These are phyloP conservation scores for Eilema griseolum DNA, from an alignment of 2,888 invertebrate genomes.

Conservation along the genomic window DNA sequence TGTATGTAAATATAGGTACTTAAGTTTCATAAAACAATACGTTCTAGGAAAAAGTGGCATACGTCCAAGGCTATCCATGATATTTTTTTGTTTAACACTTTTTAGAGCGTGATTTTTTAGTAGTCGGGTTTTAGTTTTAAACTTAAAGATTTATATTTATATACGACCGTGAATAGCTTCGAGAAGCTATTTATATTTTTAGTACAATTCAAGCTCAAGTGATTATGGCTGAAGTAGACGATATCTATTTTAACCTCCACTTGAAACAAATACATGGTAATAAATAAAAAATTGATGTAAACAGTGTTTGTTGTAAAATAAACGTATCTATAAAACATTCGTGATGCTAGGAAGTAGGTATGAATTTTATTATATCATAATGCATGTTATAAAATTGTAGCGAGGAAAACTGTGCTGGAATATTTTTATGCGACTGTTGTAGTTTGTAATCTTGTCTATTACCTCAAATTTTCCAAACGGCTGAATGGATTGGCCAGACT, in stretches of 20 bases:
- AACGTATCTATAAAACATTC: neutral
- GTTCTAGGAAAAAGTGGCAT: too few species aligned
- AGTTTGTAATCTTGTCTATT: too few species aligned
- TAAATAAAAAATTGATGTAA: neutral
- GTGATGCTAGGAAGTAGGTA: neutral
- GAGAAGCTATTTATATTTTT: conserved; percentile 26
- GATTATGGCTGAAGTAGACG: neutral
- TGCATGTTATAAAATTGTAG: neutral
- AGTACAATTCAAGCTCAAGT: conserved; percentile 21
- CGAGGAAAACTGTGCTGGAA: neutral
- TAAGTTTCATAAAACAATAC: too few species aligned
- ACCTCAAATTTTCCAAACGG: too few species aligned
- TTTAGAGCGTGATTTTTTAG: too few species aligned
- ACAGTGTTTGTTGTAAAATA: neutral
- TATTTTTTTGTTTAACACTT: too few species aligned
- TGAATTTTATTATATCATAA: neutral
- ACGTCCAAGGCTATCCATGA: too few species aligned
- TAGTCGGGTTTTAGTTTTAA: too few species aligned
- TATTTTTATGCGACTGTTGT: too few species aligned
- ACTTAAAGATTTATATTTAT: too few species aligned
- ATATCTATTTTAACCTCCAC: conserved; percentile 7
- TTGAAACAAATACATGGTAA: neutral
- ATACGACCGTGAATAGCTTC: conserved; percentile 27
- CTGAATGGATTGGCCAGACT: too few species aligned
- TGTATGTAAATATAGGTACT: too few species aligned